phyloP scores from a whole-genome alignment of 2,797 vertebrate genomes.

The Alca torda region DNA sequence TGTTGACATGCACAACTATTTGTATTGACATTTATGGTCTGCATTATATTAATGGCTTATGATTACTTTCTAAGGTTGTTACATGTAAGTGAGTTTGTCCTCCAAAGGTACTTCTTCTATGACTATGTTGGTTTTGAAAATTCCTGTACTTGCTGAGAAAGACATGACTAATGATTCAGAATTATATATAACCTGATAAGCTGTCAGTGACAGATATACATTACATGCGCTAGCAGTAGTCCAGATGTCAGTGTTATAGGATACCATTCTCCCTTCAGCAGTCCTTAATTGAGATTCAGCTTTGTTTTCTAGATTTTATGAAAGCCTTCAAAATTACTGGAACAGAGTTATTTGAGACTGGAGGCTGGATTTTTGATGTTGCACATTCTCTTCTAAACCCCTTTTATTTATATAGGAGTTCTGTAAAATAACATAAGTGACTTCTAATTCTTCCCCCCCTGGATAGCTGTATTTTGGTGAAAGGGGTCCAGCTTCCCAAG shows the following conservation, averaged over 20 bases:
- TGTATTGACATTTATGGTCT: slow-evolving; percentile 36
- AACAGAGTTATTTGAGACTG: neutral
- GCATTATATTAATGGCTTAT: slow-evolving; percentile 36
- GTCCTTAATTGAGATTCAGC: slow-evolving; percentile 50
- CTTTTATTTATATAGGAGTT: neutral
- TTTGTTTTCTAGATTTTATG: slow-evolving; percentile 40
- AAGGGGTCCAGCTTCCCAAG: neutral
- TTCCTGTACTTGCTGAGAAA: slow-evolving; percentile 50
- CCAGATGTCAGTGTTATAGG: slow-evolving; percentile 54
- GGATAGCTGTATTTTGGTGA: neutral
- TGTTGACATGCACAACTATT: slow-evolving; percentile 41
- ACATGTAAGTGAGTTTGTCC: slow-evolving; percentile 19
- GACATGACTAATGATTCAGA: slow-evolving; percentile 66
- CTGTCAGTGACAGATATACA: slow-evolving; percentile 62
- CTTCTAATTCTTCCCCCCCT: neutral
- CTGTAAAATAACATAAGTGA: neutral
- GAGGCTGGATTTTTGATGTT: neutral
- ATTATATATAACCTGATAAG: slow-evolving; percentile 65
- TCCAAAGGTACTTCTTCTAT: slow-evolving; percentile 36
- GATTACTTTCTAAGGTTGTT: slow-evolving; percentile 22
- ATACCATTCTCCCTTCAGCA: slow-evolving; percentile 31
- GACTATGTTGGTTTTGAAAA: slow-evolving; percentile 38
- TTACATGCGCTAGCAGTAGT: slow-evolving; percentile 17
- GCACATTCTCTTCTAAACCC: neutral
- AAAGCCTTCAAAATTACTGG: slow-evolving; percentile 15